Evolutionary conservation across 2,113 vertebrate species (phyloP).

Genomic region (Microcebus murinus): DNA sequence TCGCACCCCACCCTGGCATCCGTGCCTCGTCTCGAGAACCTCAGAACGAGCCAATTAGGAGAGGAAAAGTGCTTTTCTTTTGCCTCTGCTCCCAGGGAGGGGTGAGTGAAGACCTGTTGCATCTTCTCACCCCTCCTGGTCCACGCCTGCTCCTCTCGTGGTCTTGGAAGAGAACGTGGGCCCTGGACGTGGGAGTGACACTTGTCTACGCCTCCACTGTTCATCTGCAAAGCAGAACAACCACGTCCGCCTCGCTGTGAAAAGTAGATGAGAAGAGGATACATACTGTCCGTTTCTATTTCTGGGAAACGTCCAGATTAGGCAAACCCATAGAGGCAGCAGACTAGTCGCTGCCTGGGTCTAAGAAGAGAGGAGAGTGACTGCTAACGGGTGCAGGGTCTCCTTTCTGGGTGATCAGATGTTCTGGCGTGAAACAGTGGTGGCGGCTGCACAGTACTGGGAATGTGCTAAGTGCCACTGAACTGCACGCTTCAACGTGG

Average conservation of each 20-base stretch:
- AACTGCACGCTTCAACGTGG: rapidly evolving
- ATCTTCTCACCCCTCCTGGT: background rate
- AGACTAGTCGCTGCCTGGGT: background rate
- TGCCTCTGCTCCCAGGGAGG: background rate
- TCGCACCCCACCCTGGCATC: background rate
- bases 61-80: background rate
- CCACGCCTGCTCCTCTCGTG: rapidly evolving
- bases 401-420: background rate
- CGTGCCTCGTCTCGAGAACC: background rate
- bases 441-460: rapidly evolving
- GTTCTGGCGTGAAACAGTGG: background rate
- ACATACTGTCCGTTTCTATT: rapidly evolving
- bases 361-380: too few species aligned
- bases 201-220: background rate
- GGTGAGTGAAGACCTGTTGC: background rate
- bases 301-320: rapidly evolving
- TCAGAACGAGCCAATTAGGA: background rate
- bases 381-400: rapidly evolving
- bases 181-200: background rate
- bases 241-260: background rate
- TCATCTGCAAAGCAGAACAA: background rate
- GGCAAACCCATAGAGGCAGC: background rate
- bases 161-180: background rate
- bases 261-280: background rate
- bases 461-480: rapidly evolving